Base-by-base conservation (phyloP, 2,797 vertebrate species). In the Falco columbarius region DNA sequence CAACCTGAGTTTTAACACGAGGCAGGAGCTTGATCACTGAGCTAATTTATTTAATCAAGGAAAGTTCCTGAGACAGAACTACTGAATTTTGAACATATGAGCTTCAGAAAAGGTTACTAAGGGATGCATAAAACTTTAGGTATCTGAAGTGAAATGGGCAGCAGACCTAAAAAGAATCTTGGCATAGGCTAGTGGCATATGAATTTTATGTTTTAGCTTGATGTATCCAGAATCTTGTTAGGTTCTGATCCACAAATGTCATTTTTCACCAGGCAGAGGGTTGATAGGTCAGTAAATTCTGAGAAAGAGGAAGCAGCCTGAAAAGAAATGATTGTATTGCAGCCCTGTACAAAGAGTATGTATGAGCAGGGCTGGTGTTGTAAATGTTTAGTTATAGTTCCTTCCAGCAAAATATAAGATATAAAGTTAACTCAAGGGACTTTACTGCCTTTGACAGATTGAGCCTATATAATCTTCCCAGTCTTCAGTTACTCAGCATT, bases 41-140 rank as follows among this genome's bases (percentile, higher is more conserved):
- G 76, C 92, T 97, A 97, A 97, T 97, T 98, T 96, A 97, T 97
- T 93, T 96, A 97, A 97, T 97, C 89, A 97, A 92, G 95, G 27
- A 91, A 97, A 86, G 74, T 91, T 95, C 52, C 92, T 89, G 81
- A 95, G 93, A 79, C 12, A 66, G 38, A 95, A 59, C 68, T 68
- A 81, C 49, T 80, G 75, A 88, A 92, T 86, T 95, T 95, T 94
- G 83, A 92, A 86, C 29, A 16, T 42, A 83, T 10, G n/a, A 76
- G 26, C 42, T 83, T 90, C 7, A 2, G 38, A 80, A 94, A 94
- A 75, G 10, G 1, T 83, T 81, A 38, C 3, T 7, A 24, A 58
- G 6, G 11, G 68, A 77, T 67, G 22, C 18, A 49, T 51, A 84
- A 89, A 86, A 36, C 7, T 47, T 87, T 16, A 71, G 11, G 18